Evolutionary conservation across 2,797 vertebrate species (phyloP).

Genomic region (Huso huso): DNA sequence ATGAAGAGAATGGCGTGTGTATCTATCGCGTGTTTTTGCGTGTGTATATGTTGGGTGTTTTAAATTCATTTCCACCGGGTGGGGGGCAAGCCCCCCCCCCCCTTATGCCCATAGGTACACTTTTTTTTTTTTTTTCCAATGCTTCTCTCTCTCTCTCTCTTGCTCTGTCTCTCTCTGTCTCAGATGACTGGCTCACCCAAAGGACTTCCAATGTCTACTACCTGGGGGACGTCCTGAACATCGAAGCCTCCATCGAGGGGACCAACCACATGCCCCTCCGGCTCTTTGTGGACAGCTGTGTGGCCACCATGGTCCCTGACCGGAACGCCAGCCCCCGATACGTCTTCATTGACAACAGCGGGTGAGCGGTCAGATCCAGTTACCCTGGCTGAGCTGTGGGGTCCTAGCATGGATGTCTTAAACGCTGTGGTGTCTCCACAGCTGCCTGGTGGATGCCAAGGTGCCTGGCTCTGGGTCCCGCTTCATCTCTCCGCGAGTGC

Average conservation of each 20-base stretch:
- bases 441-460: constrained; percentile 47
- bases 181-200: constrained; percentile 45
- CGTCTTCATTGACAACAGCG: constrained; percentile 45
- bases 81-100: too few relatives aligned
- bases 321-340: constrained; percentile 30
- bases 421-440: constrained; percentile 17
- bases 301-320: constrained; percentile 35
- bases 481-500: constrained; percentile 32
- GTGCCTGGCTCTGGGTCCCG: constrained; percentile 41
- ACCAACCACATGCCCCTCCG: constrained; percentile 48
- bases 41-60: too few relatives aligned
- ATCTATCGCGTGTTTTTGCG: too few relatives aligned
- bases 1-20: too few relatives aligned
- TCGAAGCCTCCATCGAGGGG: constrained; percentile 44
- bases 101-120: too few relatives aligned
- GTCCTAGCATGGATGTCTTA: not conserved
- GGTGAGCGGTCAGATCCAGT: constrained; percentile 31
- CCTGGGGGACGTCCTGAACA: constrained; percentile 40
- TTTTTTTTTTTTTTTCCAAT: too few relatives aligned
- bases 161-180: not conserved
- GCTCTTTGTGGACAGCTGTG: constrained; percentile 46
- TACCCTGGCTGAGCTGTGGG: not conserved
- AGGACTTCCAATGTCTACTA: constrained; percentile 36
- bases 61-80: too few relatives aligned
- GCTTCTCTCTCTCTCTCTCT: too few relatives aligned